Evolutionary conservation across 2,113 vertebrate species (phyloP).

Genomic region (Ceratotherium simum): DNA sequence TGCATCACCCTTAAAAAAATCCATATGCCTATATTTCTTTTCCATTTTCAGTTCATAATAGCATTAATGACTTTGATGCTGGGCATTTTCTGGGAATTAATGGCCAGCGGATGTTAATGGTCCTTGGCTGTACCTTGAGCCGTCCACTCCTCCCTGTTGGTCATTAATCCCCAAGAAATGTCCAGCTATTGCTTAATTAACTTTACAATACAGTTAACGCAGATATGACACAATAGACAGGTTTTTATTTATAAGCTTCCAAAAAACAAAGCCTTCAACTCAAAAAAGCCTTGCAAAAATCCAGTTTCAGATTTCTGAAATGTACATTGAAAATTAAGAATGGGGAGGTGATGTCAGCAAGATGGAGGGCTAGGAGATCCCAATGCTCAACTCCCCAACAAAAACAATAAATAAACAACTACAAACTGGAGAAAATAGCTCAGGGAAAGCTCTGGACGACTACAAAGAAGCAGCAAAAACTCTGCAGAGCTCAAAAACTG

Average conservation of each 20-base stretch:
- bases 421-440: background rate
- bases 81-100: slow-evolving; percentile 80
- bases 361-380: background rate
- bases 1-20: slow-evolving; percentile 64
- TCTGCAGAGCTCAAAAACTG: background rate
- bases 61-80: slow-evolving; percentile 81
- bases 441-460: background rate
- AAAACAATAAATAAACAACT: background rate
- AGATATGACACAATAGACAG: slow-evolving; percentile 73
- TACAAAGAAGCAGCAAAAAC: background rate
- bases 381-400: background rate
- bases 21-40: slow-evolving; percentile 73
- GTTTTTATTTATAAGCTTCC: slow-evolving; percentile 55
- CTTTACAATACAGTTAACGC: slow-evolving; percentile 73
- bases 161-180: slow-evolving; percentile 77
- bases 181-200: slow-evolving; percentile 76
- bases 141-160: slow-evolving; percentile 74
- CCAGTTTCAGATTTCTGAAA: slow-evolving; percentile 46
- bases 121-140: slow-evolving; percentile 74
- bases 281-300: slow-evolving; percentile 63
- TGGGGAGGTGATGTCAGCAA: background rate
- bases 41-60: slow-evolving; percentile 75
- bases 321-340: background rate
- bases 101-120: slow-evolving; percentile 79
- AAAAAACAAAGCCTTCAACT: slow-evolving; percentile 55